Conservation (phyloP, 2,113 vertebrate genomes). For the Malurus alboscapulatus region DNA sequence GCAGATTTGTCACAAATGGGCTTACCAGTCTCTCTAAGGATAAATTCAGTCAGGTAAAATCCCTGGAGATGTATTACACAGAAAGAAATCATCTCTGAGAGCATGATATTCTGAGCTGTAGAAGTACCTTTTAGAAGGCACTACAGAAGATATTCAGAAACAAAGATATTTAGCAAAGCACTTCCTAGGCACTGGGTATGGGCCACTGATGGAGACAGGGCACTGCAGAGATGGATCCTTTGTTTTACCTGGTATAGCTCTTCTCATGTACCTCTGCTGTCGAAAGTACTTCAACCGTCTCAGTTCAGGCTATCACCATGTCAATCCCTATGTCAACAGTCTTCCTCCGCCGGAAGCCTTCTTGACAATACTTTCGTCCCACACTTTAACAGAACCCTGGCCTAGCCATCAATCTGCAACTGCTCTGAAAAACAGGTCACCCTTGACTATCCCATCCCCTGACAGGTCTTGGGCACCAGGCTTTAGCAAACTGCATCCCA, state of each 20-base stretch:
- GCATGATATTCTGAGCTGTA: neutral
- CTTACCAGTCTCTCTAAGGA: neutral
- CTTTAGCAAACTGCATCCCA: neutral
- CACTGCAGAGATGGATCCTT: neutral
- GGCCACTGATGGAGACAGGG: neutral
- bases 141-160: neutral
- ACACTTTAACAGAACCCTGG: neutral
- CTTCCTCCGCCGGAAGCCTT: neutral
- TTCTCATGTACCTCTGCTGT: neutral
- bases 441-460: neutral
- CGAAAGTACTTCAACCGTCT: neutral
- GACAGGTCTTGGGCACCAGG: neutral
- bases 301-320: neutral
- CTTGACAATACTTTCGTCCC: neutral
- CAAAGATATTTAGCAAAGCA: neutral
- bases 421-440: neutral
- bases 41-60: neutral
- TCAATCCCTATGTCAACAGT: neutral
- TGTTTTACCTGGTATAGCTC: neutral
- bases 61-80: neutral
- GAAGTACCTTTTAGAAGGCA: neutral
- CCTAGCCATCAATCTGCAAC: neutral
- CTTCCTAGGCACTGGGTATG: neutral
- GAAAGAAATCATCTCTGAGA: neutral
- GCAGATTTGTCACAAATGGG: neutral